A percentile compares a stretch with the other conserved stretches of the same genome.
Evolutionary conservation across 2,888 invertebrate species (phyloP).

Genomic region (Polyommatus icarus): DNA sequence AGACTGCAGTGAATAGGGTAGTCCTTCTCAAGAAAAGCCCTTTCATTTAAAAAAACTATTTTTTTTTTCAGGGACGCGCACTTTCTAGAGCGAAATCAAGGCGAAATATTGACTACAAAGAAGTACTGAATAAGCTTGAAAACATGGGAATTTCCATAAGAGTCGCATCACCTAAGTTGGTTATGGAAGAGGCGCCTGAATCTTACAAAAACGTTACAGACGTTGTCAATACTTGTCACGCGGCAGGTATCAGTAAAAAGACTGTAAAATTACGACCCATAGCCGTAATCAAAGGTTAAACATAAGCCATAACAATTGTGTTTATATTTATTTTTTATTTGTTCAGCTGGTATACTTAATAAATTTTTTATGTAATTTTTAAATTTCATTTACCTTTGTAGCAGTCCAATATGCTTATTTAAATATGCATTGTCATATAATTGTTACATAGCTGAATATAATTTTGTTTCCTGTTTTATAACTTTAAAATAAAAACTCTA

Average conservation of each 20-base stretch:
- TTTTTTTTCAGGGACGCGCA: constrained; percentile 91
- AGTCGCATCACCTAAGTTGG: constrained; percentile 98
- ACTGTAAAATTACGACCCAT: constrained; percentile 97
- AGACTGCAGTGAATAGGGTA: background rate
- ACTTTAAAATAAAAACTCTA: background rate
- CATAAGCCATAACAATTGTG: constrained; percentile 17
- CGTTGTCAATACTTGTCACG: constrained; percentile 98
- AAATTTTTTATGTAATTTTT: constrained; percentile 32
- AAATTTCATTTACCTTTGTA: background rate
- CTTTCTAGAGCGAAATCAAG: constrained; percentile 98
- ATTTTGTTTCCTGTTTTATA: background rate
- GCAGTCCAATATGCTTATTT: background rate
- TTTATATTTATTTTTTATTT: constrained; percentile 27
- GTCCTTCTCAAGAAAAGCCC: background rate
- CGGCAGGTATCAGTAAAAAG: constrained; percentile 98
- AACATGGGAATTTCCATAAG: constrained; percentile 95
- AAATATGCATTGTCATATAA: background rate
- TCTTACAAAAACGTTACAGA: constrained; percentile 99
- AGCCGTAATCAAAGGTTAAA: constrained; percentile 98
- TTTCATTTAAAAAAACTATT: background rate
- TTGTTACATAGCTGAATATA: background rate
- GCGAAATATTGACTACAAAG: constrained; percentile 95
- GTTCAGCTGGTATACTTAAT: constrained; percentile 36
- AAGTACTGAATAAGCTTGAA: constrained; percentile 92
- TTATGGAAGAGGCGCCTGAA: constrained; percentile 99